Conservation (phyloP, 1,140 invertebrate species). For the Aphidius ervi region DNA sequence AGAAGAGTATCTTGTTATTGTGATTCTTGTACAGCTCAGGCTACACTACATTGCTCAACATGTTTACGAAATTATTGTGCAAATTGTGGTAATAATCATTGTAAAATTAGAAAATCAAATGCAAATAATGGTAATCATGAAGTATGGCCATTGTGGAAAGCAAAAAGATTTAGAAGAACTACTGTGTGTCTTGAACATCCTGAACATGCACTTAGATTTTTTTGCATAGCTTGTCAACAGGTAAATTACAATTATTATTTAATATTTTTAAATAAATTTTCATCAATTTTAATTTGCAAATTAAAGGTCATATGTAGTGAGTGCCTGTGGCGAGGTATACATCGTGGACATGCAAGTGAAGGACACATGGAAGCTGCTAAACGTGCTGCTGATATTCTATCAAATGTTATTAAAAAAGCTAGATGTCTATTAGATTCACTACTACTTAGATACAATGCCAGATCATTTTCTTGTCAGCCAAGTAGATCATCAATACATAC, state of each 20-base stretch:
- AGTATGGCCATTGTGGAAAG: conserved; percentile 46
- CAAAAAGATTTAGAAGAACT: conserved; percentile 39
- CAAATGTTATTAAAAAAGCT: conserved; percentile 33
- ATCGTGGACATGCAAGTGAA: conserved; percentile 47
- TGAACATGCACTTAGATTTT: conserved; percentile 40
- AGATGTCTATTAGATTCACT: conserved; percentile 36
- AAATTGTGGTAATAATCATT: conserved; percentile 46
- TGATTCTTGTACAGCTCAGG: conserved; percentile 45
- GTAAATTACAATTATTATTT: conserved; percentile 24
- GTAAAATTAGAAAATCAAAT: conserved; percentile 32
- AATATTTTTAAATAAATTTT: neutral
- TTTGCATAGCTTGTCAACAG: conserved; percentile 47
- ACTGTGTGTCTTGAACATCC: conserved; percentile 44
- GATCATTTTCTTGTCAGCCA: conserved; percentile 26
- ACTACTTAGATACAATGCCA: conserved; percentile 36
- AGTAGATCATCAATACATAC: conserved; percentile 7
- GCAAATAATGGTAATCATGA: conserved; percentile 29
- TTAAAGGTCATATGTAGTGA: conserved; percentile 44
- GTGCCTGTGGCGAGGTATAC: conserved; percentile 43
- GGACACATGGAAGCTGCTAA: conserved; percentile 38
- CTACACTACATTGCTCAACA: conserved; percentile 45
- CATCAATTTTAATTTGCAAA: neutral
- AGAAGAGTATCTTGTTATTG: conserved; percentile 38
- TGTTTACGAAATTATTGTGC: conserved; percentile 50
- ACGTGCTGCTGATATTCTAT: conserved; percentile 31